Evolutionary conservation across 2,888 invertebrate genomes (phyloP).

Genomic region (Hydriomena furcata): DNA sequence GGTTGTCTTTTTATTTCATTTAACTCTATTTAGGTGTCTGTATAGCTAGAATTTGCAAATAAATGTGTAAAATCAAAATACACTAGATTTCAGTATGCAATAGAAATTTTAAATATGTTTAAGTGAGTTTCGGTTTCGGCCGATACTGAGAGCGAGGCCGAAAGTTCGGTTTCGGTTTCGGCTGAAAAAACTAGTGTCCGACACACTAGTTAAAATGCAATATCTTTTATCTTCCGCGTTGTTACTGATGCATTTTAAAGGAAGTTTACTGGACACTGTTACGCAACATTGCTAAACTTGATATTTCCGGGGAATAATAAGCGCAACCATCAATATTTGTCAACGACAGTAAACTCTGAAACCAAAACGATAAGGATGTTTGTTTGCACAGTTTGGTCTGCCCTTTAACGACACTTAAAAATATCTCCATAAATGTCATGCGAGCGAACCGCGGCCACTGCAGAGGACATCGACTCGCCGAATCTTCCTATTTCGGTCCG

Average conservation of each 20-base stretch:
- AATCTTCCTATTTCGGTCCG: constrained; percentile 25
- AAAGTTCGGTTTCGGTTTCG: too few relatives aligned
- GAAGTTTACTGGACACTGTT: constrained; percentile 18
- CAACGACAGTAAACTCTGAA: too few relatives aligned
- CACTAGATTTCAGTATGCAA: too few relatives aligned
- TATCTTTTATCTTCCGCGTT: constrained; percentile 31
- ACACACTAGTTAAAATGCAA: constrained; percentile 20
- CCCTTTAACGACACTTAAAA: constrained; percentile 6
- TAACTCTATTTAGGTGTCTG: too few relatives aligned
- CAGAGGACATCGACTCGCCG: constrained; percentile 27
- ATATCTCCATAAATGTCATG: constrained; percentile 32
- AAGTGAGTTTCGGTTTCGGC: too few relatives aligned
- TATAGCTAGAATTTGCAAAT: too few relatives aligned
- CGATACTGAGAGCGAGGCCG: too few relatives aligned
- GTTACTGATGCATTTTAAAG: constrained; percentile 17
- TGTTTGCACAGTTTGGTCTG: not conserved
- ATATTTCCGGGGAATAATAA: not conserved
- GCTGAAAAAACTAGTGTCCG: too few relatives aligned
- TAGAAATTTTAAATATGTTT: too few relatives aligned
- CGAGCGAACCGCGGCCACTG: constrained; percentile 28
- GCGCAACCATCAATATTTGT: too few relatives aligned
- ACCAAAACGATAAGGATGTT: not conserved
- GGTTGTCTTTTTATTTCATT: too few relatives aligned
- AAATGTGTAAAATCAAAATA: too few relatives aligned
- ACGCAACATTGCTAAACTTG: constrained; percentile 3